Base-by-base conservation (phyloP, 2,888 invertebrate genomes). In the Nomada fucata region DNA sequence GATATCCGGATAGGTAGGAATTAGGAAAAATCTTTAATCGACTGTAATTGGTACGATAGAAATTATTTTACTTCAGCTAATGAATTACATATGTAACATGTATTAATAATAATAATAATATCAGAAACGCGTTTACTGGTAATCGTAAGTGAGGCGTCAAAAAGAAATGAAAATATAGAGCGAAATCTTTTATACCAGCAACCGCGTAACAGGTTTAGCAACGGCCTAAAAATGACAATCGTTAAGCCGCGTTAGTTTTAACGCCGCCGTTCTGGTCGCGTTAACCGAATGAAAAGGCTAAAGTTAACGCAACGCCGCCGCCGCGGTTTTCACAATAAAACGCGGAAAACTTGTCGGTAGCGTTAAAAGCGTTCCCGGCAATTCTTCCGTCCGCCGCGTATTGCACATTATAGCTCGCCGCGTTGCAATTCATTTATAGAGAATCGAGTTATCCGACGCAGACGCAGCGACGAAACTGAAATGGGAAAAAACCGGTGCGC, bases 371-470 rank as follows among this genome's bases (percentile, higher is more conserved):
- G 57, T 50, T 57, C 18, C 52, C 55, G 57, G 57, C 15, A 50
- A 67, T 72, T 70, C 67, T 57, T 26, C 57, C 60, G 26, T n/a
- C 57, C n/a, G 47, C 76, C 36, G 36, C 26, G 42, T 60, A n/a
- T 52, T 36, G 20, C 5, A 52, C 65, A 29, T 63, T 57, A 57
- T 18, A 20, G 20, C 15, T n/a, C 61, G 63, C 23, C 63, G 47
- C 53, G 50, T 61, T 36, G 23, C 20, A 76, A 77, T 71, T 23
- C 67, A 44, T 65, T 71, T 60, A 71, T 20, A 53, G 63, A 7
- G 59, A 72, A 72, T 52, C 61, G 60, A 61, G 74, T 80, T 78
- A 72, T 13, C 47, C 20, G 5, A 55, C 36, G 7, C 61, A 36
- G 18, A 44, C 67, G 55, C 57, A 23, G 15, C 61, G 69, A 76